Evolutionary conservation across 2,797 vertebrate species (phyloP), one percentile per base, ranked within the genome.

Genomic region (Catostomus latipinnis): DNA sequence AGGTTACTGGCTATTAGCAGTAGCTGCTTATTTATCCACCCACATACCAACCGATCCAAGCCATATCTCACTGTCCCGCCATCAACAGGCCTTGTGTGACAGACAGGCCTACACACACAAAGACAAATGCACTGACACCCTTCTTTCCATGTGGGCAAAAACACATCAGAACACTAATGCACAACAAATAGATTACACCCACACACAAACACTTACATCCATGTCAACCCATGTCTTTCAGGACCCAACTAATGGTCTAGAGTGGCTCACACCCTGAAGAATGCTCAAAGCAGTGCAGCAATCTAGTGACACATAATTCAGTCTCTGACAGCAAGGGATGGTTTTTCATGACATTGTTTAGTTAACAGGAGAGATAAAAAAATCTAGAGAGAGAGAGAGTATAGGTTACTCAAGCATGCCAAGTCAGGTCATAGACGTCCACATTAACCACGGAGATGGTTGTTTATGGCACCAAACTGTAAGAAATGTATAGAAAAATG

Each of bases 121-220:
- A 34, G 34, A 34, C 34, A 34, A 34, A 34, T 34, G 34, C 34
- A 34, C 34, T 34, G 48, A 84, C 67, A 74, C 78, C 78, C 74
- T 74, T 80, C 79, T 86, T 90, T 86, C 81, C 85, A 78, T 61
- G 77, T 22, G 6, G 69, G 65, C 74, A 83, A 81, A 76, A 78
- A 66, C 82, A 61, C 83, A 82, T 71, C 11, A 60, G 14, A 69
- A 66, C 49, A 34, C 57, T 16, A 57, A 71, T 76, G 67, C 80
- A 80, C 68, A 48, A 13, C 8, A n/a, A 74, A 66, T 22, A 48
- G 69, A 81, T 61, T 54, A 73, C 74, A 78, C 74, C 62, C 58
- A 71, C 81, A 71, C 65, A 60, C 34, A 34, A 61, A 82, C 60
- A 65, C 70, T 74, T n/a, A 52, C 73, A 68, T 66, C 14, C 74